Evolutionary conservation across 2,797 vertebrate species (phyloP), one percentile per base, ranked within the genome.

Genomic region (Pelobates cultripes): DNA sequence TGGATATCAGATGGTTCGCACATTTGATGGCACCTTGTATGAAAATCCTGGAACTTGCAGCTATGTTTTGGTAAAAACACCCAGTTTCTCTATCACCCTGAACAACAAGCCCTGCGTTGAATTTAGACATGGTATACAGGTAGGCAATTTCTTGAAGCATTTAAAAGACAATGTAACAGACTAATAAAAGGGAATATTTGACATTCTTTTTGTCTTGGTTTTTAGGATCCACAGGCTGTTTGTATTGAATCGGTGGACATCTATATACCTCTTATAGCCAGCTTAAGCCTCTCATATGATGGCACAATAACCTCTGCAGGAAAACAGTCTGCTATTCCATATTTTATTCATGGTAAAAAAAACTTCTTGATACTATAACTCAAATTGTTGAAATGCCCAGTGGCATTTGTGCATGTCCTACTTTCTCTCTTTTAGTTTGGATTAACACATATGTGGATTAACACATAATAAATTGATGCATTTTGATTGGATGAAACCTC

Each of bases 1-100:
- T 43, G 80, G 70, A 64, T 85, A 53, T 42, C 84, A 81, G 72
- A 81, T 78, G 79, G 69, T 81, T 71, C 84, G 79, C 12, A 85
- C 84, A 4, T 85, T 85, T 78, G 84, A 85, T 60, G 84, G 80
- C 14, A 40, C 63, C 43, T 41, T 81, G 17, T 85, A 74, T 47
- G 69, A 81, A 8, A 42, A 44, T 43, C 55, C 71, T n/a, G 79
- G 84, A 5, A 45, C 9, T 15, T 85, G 84, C 43, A 57, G 28
- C 8, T 85, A 82, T 41, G 5, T 85, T 42, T 78, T 85, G 66
- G 79, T 40, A 41, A 85, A 82, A 53, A 82, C 84, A 2, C 5
- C 64, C 0, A 17, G 6, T 28, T 85, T 79, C 47, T 43, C 63
- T 1, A 75, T 85, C 42, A 74, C 3, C 47, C 8, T 85, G 47